Percentiles rank a stretch among this genome's conserved stretches.
Conservation (phyloP, 1,140 invertebrate genomes). For the Matsumurasca onukii region DNA sequence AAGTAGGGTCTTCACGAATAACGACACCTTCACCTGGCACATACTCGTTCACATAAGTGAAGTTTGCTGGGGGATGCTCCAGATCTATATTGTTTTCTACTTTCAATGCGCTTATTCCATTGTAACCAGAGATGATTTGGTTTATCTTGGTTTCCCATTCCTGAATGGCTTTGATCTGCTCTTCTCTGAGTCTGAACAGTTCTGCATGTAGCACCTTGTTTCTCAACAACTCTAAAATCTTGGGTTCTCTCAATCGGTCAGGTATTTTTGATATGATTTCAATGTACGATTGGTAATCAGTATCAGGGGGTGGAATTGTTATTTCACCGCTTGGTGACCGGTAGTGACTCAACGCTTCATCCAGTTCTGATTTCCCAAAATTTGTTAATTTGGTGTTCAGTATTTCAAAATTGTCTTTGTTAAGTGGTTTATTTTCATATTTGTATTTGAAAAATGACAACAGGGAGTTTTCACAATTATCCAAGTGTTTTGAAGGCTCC, state of each 20-base stretch:
- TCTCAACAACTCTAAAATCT: constrained; percentile 29
- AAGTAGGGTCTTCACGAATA: constrained; percentile 73
- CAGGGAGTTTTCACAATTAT: constrained; percentile 57
- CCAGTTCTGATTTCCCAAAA: constrained; percentile 44
- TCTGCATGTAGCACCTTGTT: constrained; percentile 10
- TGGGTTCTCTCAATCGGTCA: constrained; percentile 26
- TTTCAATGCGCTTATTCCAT: constrained; percentile 52
- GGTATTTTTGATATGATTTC: constrained; percentile 29
- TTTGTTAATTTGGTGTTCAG: constrained; percentile 42
- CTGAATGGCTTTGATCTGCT: constrained; percentile 61
- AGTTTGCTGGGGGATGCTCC: constrained; percentile 75
- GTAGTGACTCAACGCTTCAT: constrained; percentile 41
- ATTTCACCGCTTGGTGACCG: constrained; percentile 45
- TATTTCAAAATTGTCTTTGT: constrained; percentile 45
- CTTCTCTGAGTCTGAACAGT: constrained; percentile 46
- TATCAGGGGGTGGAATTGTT: constrained; percentile 40
- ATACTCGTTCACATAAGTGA: constrained; percentile 81
- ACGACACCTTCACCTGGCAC: constrained; percentile 66
- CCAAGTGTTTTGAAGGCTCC: constrained; percentile 77
- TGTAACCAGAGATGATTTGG: constrained; percentile 50
- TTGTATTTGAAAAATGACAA: constrained; percentile 56
- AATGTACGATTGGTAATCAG: constrained; percentile 29
- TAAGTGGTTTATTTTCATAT: constrained; percentile 43
- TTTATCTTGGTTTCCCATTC: constrained; percentile 72
- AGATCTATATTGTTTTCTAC: constrained; percentile 85